phyloP scores from a whole-genome alignment of 2,797 vertebrate genomes.

The Adelosebastes latens region DNA sequence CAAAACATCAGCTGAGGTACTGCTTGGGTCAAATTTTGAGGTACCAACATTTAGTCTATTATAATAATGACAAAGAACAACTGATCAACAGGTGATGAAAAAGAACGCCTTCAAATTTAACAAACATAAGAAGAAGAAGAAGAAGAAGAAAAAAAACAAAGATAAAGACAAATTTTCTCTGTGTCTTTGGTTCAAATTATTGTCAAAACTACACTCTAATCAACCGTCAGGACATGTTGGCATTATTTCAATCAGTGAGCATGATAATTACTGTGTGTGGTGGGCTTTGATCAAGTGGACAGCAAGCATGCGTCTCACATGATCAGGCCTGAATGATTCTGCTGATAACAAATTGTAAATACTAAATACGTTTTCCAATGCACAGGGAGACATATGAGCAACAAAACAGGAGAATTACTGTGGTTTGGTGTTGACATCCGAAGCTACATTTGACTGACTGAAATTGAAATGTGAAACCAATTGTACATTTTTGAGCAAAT shows the following conservation, averaged over 20 bases:
- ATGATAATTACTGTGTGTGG: slow-evolving; percentile 37
- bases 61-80: slow-evolving; percentile 82
- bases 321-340: slow-evolving; percentile 11
- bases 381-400: slow-evolving; percentile 37
- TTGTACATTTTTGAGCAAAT: slow-evolving; percentile 81
- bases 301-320: slow-evolving; percentile 15
- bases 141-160: slow-evolving; percentile 3
- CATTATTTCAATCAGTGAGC: slow-evolving; percentile 53
- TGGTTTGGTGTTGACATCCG: slow-evolving; percentile 1
- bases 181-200: slow-evolving; percentile 93
- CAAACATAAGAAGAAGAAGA: slow-evolving; percentile 52
- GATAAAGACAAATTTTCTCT: slow-evolving; percentile 81
- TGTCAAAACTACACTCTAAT: slow-evolving; percentile 84
- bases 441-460: slow-evolving; percentile 40
- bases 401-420: slow-evolving; percentile 8
- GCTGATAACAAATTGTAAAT: slow-evolving; percentile 4
- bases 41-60: slow-evolving; percentile 83
- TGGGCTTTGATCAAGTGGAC: slow-evolving; percentile 30
- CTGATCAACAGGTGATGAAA: slow-evolving; percentile 80
- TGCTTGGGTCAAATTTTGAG: slow-evolving; percentile 87
- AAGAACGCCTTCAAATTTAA: slow-evolving; percentile 69
- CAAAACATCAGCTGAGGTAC: slow-evolving; percentile 88
- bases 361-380: not conserved
- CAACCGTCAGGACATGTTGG: slow-evolving; percentile 70
- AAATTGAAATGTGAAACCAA: slow-evolving; percentile 78